Evolutionary conservation across 2,888 invertebrate genomes (phyloP).

Genomic region (Ceramica pisi): DNA sequence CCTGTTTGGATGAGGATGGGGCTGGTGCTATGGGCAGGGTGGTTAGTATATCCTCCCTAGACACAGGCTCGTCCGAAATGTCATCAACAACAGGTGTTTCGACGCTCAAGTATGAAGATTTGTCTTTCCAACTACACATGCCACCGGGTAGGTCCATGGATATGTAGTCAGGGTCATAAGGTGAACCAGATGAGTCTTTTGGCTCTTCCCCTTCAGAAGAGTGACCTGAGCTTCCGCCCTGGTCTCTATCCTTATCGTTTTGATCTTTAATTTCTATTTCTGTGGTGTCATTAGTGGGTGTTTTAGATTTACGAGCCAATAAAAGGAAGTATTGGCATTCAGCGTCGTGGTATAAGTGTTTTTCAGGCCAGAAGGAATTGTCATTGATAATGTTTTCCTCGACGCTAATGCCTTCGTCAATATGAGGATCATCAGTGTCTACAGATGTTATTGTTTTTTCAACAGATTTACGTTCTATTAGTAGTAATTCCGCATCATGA

Average conservation of each 20-base stretch:
- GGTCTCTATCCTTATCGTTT: conserved; percentile 91
- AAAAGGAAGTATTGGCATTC: conserved; percentile 91
- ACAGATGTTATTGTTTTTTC: conserved; percentile 53
- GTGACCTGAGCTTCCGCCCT: conserved; percentile 91
- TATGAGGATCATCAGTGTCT: conserved; percentile 50
- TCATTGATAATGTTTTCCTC: conserved; percentile 83
- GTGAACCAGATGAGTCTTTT: conserved; percentile 77
- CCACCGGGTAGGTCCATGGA: conserved; percentile 95
- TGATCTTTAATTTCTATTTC: conserved; percentile 82
- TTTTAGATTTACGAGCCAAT: conserved; percentile 87
- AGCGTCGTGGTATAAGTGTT: conserved; percentile 92
- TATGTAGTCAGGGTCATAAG: conserved; percentile 91
- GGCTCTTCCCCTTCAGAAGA: conserved; percentile 84
- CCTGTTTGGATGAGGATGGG: conserved; percentile 86
- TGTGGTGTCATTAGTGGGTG: conserved; percentile 69
- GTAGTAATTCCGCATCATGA: conserved; percentile 91
- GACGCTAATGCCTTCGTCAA: conserved; percentile 68
- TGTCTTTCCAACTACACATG: conserved; percentile 95
- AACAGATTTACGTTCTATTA: conserved; percentile 72
- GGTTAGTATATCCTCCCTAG: conserved; percentile 89
- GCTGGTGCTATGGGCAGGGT: conserved; percentile 85
- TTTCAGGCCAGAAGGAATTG: conserved; percentile 91
- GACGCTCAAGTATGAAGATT: conserved; percentile 94
- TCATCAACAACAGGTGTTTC: conserved; percentile 86
- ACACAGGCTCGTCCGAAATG: conserved; percentile 67